Conservation (phyloP, 2,888 invertebrate genomes). For the Andrena flavipes region DNA sequence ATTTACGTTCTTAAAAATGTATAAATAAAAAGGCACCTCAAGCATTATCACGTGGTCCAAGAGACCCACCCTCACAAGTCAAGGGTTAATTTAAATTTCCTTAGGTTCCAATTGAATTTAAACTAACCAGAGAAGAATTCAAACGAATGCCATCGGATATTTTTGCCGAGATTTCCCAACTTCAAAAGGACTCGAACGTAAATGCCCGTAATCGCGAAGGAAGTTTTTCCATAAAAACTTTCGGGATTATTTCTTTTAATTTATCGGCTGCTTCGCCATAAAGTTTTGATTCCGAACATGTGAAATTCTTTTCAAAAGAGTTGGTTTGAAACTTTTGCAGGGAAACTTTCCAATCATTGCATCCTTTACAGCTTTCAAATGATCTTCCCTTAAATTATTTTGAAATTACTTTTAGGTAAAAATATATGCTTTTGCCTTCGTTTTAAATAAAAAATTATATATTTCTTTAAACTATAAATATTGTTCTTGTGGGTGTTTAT, state of each 20-base stretch:
- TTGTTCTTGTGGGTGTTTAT: no score
- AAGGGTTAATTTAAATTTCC: not conserved
- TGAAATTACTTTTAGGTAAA: not conserved
- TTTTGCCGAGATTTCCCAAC: conserved; percentile 7
- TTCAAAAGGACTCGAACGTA: not conserved
- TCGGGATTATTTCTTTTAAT: conserved; percentile 17
- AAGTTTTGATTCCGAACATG: conserved; percentile 8
- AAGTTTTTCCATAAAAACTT: conserved; percentile 37
- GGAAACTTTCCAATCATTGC: not conserved
- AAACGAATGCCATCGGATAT: not conserved
- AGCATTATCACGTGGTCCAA: not conserved
- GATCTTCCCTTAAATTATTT: not conserved
- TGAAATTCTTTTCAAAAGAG: not conserved
- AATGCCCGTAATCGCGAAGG: not conserved
- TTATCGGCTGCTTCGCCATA: not conserved
- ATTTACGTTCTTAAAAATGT: no score
- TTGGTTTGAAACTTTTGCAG: not conserved
- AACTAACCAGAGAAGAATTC: not conserved
- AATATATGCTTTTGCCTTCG: no score
- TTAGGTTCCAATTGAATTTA: not conserved
- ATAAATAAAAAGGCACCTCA: no score
- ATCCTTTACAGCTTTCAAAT: not conserved
- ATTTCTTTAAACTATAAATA: no score
- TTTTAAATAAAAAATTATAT: no score
- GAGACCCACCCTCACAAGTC: not conserved